These are phyloP conservation scores for Caenorhabditis japonica DNA, from an alignment of 2,888 invertebrate genomes.

Conservation along the genomic window DNA sequence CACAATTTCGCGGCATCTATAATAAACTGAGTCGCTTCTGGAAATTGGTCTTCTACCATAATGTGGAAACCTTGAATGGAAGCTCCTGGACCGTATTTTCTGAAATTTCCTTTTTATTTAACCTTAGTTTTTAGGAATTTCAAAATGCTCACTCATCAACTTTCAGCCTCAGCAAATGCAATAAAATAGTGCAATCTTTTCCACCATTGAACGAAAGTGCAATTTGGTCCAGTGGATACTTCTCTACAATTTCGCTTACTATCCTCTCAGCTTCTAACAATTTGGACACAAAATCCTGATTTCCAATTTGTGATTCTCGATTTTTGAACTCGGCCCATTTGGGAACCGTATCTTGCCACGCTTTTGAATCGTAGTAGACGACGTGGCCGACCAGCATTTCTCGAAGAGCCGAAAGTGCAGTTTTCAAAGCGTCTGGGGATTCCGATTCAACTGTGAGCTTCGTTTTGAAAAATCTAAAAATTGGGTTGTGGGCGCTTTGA, in stretches of 20 bases:
- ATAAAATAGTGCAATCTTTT: slow-evolving; percentile 94
- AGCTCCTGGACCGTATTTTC: slow-evolving; percentile 66
- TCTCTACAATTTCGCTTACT: slow-evolving; percentile 77
- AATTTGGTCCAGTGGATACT: slow-evolving; percentile 83
- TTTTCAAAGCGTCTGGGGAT: slow-evolving; percentile 60
- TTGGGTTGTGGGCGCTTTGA: background rate
- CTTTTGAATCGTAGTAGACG: slow-evolving; percentile 79
- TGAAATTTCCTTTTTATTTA: slow-evolving; percentile 30
- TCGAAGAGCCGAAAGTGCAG: slow-evolving; percentile 54
- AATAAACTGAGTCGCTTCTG: slow-evolving; percentile 88
- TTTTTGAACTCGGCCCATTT: slow-evolving; percentile 61
- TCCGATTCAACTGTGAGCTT: slow-evolving; percentile 80
- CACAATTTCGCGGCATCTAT: slow-evolving; percentile 78
- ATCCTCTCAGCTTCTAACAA: slow-evolving; percentile 76
- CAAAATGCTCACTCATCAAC: slow-evolving; percentile 71
- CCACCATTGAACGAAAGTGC: slow-evolving; percentile 97
- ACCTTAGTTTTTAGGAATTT: background rate
- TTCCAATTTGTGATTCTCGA: slow-evolving; percentile 9
- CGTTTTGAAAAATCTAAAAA: slow-evolving; percentile 80
- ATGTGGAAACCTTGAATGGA: slow-evolving; percentile 85
- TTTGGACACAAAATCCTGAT: slow-evolving; percentile 65
- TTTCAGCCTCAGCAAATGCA: slow-evolving; percentile 82
- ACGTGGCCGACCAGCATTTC: slow-evolving; percentile 76
- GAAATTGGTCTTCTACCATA: slow-evolving; percentile 86
- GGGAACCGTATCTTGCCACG: slow-evolving; percentile 76